Percentiles rank a stretch among this genome's conserved stretches.
Evolutionary conservation across 2,888 invertebrate species (phyloP).

Genomic region (Dryobota labecula): DNA sequence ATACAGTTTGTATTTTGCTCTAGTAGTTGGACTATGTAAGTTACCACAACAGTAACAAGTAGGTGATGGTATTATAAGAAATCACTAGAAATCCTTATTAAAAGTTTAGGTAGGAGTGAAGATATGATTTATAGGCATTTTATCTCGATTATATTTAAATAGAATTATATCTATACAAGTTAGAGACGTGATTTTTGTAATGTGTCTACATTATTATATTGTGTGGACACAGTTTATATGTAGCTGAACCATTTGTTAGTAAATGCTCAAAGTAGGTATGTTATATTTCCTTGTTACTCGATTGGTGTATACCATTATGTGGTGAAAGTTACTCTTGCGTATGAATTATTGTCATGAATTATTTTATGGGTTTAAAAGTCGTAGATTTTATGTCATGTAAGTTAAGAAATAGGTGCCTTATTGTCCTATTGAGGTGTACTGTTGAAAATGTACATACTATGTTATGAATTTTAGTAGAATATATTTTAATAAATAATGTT

Average conservation of each 20-base stretch:
- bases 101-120: conserved; percentile 46
- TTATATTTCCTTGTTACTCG: conserved; percentile 77
- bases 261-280: conserved; percentile 83
- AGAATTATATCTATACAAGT: conserved; percentile 54
- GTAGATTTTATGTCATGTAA: conserved; percentile 65
- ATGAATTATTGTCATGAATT: conserved; percentile 69
- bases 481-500: conserved; percentile 89
- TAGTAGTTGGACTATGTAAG: conserved; percentile 60
- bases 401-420: conserved; percentile 84
- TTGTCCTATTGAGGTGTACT: conserved; percentile 86
- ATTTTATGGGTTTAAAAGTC: conserved; percentile 74
- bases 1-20: conserved; percentile 40
- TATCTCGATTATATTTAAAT: conserved; percentile 66
- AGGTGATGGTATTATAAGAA: conserved; percentile 68
- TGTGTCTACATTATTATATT: conserved; percentile 50
- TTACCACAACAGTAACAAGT: conserved; percentile 64
- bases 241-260: conserved; percentile 56
- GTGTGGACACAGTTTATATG: conserved; percentile 40
- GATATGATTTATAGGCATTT: conserved; percentile 67
- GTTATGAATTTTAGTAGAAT: conserved; percentile 87
- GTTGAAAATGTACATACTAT: conserved; percentile 88
- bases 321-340: conserved; percentile 82
- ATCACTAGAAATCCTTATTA: conserved; percentile 54
- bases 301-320: conserved; percentile 75
- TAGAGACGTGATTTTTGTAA: conserved; percentile 55